A percentile compares a stretch with the other conserved stretches of the same genome.
Evolutionary conservation across 2,888 invertebrate species (phyloP).

Genomic region (Neelides folsomi): DNA sequence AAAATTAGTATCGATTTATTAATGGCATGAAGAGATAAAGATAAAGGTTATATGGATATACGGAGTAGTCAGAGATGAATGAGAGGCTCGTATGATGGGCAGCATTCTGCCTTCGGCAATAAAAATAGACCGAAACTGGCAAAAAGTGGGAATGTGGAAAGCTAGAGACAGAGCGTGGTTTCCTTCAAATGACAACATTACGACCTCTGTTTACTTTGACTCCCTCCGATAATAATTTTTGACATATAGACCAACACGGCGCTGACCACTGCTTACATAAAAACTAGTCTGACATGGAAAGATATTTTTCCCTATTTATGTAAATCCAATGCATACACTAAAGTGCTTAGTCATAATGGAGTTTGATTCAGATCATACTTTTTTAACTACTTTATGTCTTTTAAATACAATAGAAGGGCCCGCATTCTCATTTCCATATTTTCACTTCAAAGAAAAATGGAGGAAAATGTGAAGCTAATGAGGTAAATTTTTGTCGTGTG

Average conservation of each 20-base stretch:
- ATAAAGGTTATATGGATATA: no score
- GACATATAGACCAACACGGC: no score
- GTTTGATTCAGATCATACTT: slow-evolving; percentile 2
- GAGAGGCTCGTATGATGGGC: slow-evolving; percentile 3
- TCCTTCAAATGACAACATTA: slow-evolving; percentile 20
- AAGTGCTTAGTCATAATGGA: slow-evolving; percentile 5
- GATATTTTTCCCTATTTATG: slow-evolving; percentile 21
- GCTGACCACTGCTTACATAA: slow-evolving; percentile 6
- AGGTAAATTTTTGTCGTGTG: slow-evolving; percentile 12
- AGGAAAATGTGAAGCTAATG: neutral
- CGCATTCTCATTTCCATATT: no score
- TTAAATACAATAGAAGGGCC: no score
- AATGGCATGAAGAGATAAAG: slow-evolving; percentile 13
- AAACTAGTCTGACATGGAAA: slow-evolving; percentile 11
- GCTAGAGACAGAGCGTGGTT: slow-evolving; percentile 5
- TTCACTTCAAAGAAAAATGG: neutral
- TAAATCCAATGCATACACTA: slow-evolving; percentile 10
- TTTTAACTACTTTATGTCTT: slow-evolving; percentile 3
- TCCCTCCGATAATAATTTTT: no score
- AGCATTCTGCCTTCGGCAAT: slow-evolving; percentile 10
- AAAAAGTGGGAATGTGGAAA: no score
- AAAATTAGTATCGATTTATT: slow-evolving; percentile 30
- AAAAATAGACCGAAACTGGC: slow-evolving; percentile 6
- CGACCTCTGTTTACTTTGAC: no score
- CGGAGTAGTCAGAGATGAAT: neutral